phyloP scores from a whole-genome alignment of 35 echinoderm and acorn worm genomes.

The Patiria miniata region DNA sequence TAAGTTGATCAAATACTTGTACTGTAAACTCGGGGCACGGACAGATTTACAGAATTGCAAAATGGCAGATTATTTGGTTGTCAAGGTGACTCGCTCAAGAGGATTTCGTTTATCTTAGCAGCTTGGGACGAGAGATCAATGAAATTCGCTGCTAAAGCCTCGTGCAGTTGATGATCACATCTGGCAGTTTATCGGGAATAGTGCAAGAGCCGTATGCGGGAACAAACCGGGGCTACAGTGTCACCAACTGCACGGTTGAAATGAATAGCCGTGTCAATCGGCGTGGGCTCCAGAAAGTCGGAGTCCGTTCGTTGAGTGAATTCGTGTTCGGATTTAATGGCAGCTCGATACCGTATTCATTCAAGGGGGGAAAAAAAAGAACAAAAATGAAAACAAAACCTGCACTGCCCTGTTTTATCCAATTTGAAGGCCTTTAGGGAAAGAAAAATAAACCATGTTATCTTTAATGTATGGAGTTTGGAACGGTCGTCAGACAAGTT shows the following conservation, averaged over 20 bases:
- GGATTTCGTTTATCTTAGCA: neutral
- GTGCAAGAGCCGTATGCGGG: too few relatives aligned
- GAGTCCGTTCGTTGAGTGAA: neutral
- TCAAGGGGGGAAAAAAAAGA: too few relatives aligned
- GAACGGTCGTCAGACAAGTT: neutral
- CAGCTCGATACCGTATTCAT: neutral
- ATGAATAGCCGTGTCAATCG: neutral
- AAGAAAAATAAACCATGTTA: conserved; percentile 23
- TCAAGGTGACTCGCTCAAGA: neutral
- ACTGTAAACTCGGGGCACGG: too few relatives aligned
- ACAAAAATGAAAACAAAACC: neutral
- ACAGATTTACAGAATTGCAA: too few relatives aligned
- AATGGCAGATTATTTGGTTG: neutral
- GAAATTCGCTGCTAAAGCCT: neutral
- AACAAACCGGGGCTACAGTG: neutral
- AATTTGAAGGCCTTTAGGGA: conserved; percentile 27
- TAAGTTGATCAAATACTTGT: too few relatives aligned
- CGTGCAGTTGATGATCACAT: neutral
- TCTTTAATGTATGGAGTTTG: neutral
- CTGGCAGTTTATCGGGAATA: neutral
- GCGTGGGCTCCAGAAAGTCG: neutral
- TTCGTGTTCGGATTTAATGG: conserved; percentile 12
- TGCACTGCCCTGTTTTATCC: neutral
- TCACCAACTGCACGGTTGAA: neutral
- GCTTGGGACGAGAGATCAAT: neutral